Conservation (phyloP, 1,140 invertebrate species). For the Melipona quadrifasciata region DNA sequence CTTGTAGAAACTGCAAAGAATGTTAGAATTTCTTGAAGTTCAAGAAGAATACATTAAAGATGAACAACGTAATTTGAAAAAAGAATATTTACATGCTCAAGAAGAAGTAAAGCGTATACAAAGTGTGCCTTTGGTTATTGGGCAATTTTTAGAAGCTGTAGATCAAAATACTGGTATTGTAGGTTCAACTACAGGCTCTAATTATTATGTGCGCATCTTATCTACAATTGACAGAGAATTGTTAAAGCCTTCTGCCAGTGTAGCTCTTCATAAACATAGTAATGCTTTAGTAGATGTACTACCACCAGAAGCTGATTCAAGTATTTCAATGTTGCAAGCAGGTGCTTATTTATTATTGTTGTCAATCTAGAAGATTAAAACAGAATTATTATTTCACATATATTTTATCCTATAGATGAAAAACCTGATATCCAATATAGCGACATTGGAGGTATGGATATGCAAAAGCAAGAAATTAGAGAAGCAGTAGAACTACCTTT, state of each 20-base stretch:
- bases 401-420: conserved; percentile 87
- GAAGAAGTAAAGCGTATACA: conserved; percentile 99
- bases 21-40: conserved; percentile 97
- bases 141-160: conserved; percentile 98
- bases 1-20: conserved; percentile 94
- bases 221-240: conserved; percentile 98
- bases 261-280: conserved; percentile 98
- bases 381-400: background rate
- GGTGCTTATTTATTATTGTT: conserved; percentile 80
- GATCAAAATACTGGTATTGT: conserved; percentile 98
- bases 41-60: conserved; percentile 99
- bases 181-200: conserved; percentile 92
- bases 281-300: conserved; percentile 98
- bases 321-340: conserved; percentile 97
- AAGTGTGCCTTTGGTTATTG: conserved; percentile 98
- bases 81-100: conserved; percentile 98
- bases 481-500: conserved; percentile 99
- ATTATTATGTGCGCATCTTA: conserved; percentile 98
- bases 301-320: conserved; percentile 98
- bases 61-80: conserved; percentile 98
- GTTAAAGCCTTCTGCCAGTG: conserved; percentile 96
- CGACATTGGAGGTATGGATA: conserved; percentile 99
- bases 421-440: conserved; percentile 98
- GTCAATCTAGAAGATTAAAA: background rate
- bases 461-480: conserved; percentile 99